Base-by-base conservation (phyloP, 92 coral and sea anemone species). In the Micromussa lordhowensis region DNA sequence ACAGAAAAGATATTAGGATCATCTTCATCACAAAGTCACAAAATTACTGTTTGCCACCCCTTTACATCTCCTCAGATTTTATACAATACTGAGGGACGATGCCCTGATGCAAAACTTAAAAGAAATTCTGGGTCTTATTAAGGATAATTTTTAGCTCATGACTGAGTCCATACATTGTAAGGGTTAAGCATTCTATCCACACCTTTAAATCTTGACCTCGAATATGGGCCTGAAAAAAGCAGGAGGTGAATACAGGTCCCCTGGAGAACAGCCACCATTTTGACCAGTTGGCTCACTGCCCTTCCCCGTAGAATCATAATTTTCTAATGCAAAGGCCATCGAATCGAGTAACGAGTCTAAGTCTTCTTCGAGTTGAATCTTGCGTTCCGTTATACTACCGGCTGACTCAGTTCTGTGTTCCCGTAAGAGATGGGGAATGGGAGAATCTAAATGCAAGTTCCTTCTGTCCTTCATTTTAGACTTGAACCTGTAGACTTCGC, bases 201-300 rank as follows among this genome's bases (percentile, higher is more conserved):
- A 22, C 64, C 30, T 35, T 95, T 83, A 97, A 88, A 97, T 97
- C 88, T 93, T 94, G 72, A 95, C 99, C 92, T 97, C 99, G 82
- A 97, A 97, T 63, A 97, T 94, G 36, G 99, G 99, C 86, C 94
- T 93, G 81, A 91, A 97, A 72, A 93, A 90, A 72, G 92, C 89
- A 18, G 98, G 92, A 13, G 96, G 93, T 10, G 93, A 84, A 70
- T 95, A 94, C 54, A 79, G 63, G 51, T 88, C 57, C 63, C 91
- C 94, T 8, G 77, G 44, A 12, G 87, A 49, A 31, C 90, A 76
- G 30, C 87, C 87, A 48, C 53, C 89, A 15, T 79, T 93, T 68
- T 82, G 82, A 64, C 29, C 74, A 48, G 92, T 16, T 12, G 59
- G 14, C 58, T 77, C 83, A 51, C 10, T 24, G 40, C 70, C 75